Base-by-base conservation (phyloP, 2,888 invertebrate genomes). In the Meganola albula region DNA sequence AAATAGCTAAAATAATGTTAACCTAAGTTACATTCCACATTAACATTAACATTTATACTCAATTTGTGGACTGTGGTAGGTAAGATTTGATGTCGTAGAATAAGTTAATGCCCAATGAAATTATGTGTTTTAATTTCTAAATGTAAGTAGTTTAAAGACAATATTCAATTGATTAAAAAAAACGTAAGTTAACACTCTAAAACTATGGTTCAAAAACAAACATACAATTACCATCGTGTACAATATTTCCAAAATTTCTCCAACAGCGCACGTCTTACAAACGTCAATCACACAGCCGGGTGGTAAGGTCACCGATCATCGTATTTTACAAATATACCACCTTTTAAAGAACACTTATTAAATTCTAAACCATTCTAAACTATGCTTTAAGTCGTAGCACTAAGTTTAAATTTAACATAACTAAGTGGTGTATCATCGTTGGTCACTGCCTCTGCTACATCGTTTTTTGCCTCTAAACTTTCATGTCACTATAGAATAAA, bases 221-320 rank as follows among this genome's bases (percentile, higher is more conserved):
- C n/a, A 50, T 59, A 57, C 51, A 64, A 63, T 61, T 62, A 44
- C 53, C 48, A 63, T 56, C 54, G 61, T 58, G 56, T 62, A 63
- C 52, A 39, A 59, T 69, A 71, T 79, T 75, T 70, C 53, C 49
- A 51, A 72, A 77, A 78, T 74, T 75, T 77, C 74, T 70, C 71
- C 62, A 49, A 59, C 69, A 52, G 70, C 58, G 70, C 51, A 56
- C 65, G 66, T 75, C 79, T 77, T 75, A 76, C 74, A 82, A 63
- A 76, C 69, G 83, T 83, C 84, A 83, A 80, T 83, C 84, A 83
- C 33, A 50, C 54, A 54, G 69, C 72, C 64, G 62, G 79, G 68
- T 63, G 78, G 56, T 68, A 78, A 78, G 82, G 80, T 80, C 80
- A 72, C 59, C 63, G 75, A 75, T 77, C 75, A 75, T 73, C 69